These are phyloP conservation scores for Cosmorhoe ocellata DNA, from an alignment of 2,888 invertebrate species.

Conservation along the genomic window DNA sequence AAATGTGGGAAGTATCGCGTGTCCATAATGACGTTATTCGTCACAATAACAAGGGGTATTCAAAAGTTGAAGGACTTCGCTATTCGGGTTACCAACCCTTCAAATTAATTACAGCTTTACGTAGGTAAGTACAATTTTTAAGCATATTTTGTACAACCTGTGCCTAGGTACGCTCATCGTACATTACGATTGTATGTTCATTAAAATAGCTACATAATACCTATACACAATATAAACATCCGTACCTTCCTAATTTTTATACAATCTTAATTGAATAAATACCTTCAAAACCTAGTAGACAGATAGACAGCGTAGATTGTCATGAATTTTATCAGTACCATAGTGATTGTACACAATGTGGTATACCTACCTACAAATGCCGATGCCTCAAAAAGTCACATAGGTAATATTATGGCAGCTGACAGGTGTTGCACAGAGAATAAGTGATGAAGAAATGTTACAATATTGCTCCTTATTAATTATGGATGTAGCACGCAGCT, in stretches of 20 bases:
- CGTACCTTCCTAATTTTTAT: too few species aligned
- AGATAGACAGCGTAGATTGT: too few species aligned
- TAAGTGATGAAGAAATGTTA: conserved; percentile 5
- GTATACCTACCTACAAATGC: too few species aligned
- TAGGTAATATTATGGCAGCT: not conserved
- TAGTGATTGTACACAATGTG: too few species aligned
- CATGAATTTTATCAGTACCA: too few species aligned
- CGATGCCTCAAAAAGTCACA: not conserved
- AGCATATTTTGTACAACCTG: not conserved
- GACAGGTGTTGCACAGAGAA: conserved; percentile 9
- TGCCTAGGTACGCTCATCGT: too few species aligned
- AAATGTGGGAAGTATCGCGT: conserved; percentile 20
- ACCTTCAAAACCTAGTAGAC: too few species aligned
- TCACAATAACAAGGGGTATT: conserved; percentile 22
- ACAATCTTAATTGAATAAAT: too few species aligned
- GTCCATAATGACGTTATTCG: conserved; percentile 24
- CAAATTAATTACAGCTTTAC: conserved; percentile 21
- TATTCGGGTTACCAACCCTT: conserved; percentile 21
- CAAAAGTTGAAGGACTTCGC: conserved; percentile 25
- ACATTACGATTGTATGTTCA: too few species aligned
- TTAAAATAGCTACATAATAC: too few species aligned
- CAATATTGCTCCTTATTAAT: conserved; percentile 21
- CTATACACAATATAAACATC: too few species aligned
- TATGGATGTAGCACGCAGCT: conserved; percentile 22
- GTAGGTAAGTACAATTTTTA: conserved; percentile 7